Base-by-base conservation (phyloP, 1,140 invertebrate species). In the Conopomorpha cramerella region DNA sequence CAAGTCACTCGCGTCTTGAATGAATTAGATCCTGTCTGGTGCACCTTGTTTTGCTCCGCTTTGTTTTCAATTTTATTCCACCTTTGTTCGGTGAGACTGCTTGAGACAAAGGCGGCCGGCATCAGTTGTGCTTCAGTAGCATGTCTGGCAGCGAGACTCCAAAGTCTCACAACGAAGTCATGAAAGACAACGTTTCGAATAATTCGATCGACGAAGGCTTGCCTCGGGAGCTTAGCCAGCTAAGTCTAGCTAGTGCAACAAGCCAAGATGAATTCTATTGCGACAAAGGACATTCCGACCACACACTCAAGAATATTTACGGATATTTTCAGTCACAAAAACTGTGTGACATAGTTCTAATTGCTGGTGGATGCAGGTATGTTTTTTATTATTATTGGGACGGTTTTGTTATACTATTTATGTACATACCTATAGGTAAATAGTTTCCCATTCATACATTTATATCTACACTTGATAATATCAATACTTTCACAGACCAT, bases 301-400 rank as follows among this genome's bases (percentile, higher is more conserved):
- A 80, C 15, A 90, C 91, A 55, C 77, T 95, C 27, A 84, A 83
- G 40, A 85, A 87, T 54, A 92, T 95, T 86, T 89, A 89, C 58
- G 77, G 81, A 28, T 93, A 92, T 72, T 84, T 91, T 34, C 82
- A 89, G 48, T 84, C 87, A 39, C 84, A 90, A 48, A 86, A 91
- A 61, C 73, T 93, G 34, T 91, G 88, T 50, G 90, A 93, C 79
- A 85, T 93, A 17, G 82, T 83, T 14, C 78, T 93, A 12, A 84
- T 92, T 51, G 89, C 88, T 44, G 87, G 85, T 55, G 81, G 82
- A 37, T 80, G 81, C 54, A 82, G 82, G 84, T 85, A 72, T 66
- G 56, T 39, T 38, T 36, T 34, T n/a, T 32, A 37, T 42, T 44
- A 45, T 25, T n/a, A n/a, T n/a, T n/a, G n/a, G n/a, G n/a, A n/a